Conservation (phyloP, 1,140 invertebrate genomes). For the Pachyrhynchus sulphureomaculatus region DNA sequence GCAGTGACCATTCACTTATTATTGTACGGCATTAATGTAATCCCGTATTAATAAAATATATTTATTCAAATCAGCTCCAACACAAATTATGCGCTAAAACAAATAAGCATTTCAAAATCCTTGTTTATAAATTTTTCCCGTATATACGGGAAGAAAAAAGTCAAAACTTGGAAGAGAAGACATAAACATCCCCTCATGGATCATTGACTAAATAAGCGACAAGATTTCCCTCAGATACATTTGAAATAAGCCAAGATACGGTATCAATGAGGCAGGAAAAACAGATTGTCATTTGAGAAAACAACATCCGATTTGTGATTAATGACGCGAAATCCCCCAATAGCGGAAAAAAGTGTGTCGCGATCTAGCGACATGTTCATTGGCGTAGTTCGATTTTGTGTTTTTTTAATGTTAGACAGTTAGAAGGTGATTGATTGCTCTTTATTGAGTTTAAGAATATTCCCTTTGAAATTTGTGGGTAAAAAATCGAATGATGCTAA, state of each 20-base stretch:
- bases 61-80: too few relatives aligned
- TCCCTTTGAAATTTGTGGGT: too few relatives aligned
- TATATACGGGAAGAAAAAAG: constrained; percentile 2
- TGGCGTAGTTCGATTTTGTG: background rate
- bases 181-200: constrained; percentile 12
- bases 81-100: too few relatives aligned
- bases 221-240: constrained; percentile 16
- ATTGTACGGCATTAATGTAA: too few relatives aligned
- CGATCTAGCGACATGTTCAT: too few relatives aligned
- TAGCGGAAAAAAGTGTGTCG: too few relatives aligned
- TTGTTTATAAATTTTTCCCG: background rate
- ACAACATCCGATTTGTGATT: constrained; percentile 29
- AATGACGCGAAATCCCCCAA: constrained; percentile 10
- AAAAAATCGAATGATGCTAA: too few relatives aligned
- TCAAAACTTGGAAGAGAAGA: background rate
- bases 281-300: constrained; percentile 40
- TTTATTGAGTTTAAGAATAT: too few relatives aligned
- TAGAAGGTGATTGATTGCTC: too few relatives aligned
- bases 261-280: constrained; percentile 39
- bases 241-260: constrained; percentile 25
- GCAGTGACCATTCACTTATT: too few relatives aligned
- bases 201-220: constrained; percentile 13
- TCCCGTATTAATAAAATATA: too few relatives aligned
- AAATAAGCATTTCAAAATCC: background rate
- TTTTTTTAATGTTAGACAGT: too few relatives aligned